Base-by-base conservation (phyloP, 2,888 invertebrate species). In the Bombyx huttoni region DNA sequence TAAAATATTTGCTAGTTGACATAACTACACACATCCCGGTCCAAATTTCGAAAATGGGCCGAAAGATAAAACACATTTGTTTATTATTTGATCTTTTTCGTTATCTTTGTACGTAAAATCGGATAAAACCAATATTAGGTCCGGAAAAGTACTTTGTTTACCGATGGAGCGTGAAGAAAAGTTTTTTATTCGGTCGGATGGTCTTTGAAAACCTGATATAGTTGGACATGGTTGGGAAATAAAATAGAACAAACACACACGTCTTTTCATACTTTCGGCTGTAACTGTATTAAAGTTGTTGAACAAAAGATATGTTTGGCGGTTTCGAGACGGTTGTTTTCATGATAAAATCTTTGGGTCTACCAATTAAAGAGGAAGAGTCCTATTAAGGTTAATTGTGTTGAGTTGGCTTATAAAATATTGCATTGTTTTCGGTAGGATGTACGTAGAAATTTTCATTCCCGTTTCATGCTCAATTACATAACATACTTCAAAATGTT, bases 81-180 rank as follows among this genome's bases (percentile, higher is more conserved):
- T 49, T 51, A 53, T 34, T 46, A 33, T 53, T 47, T 49, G 40
- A 47, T 51, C 51, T 46, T 49, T 53, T 51, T 53, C 34, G 49
- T 52, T 52, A 50, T 50, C 49, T 47, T 47, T 47, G 49, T 52
- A 52, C 13, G 49, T 52, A 52, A 49, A 47, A 35, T 49, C 49
- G 49, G 50, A 48, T 50, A 52, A 50, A 52, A 52, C 47, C 52
- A 52, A 52, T 51, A 51, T 49, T 46, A 53, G 35, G 49, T 51
- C 51, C 51, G 51, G 49, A 50, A 51, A 53, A 53, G 49, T 51
- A 46, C n/a, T 53, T 49, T 51, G 51, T 53, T 53, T 53, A 51
- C 49, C 51, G 49, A 10, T 35, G 34, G 40, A 40, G 34, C 13
- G 33, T 34, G 40, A 13, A 34, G 33, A 40, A 47, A 35, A 33